Evolutionary conservation across 2,888 invertebrate genomes (phyloP).

Genomic region (Sepioteuthis lessoniana): DNA sequence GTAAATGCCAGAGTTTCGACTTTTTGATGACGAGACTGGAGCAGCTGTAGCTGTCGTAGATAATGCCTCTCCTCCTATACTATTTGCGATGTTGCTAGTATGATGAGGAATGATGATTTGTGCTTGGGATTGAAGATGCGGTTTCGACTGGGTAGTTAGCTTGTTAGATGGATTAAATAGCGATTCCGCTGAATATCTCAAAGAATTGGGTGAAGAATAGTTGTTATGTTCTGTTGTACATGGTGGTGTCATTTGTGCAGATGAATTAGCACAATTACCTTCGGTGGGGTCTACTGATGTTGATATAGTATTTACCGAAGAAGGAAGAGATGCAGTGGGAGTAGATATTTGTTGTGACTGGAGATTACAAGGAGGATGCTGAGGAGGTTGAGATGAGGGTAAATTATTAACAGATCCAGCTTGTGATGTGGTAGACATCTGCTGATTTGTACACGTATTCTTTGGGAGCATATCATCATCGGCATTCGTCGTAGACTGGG

Average conservation of each 20-base stretch:
- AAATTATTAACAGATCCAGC: not conserved
- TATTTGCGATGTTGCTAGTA: slow-evolving; percentile 21
- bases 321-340: slow-evolving; percentile 36
- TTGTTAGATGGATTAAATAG: slow-evolving; percentile 56
- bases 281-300: slow-evolving; percentile 35
- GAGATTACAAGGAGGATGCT: slow-evolving; percentile 1
- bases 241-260: not conserved
- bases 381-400: not conserved
- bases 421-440: not conserved
- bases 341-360: slow-evolving; percentile 24
- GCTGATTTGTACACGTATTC: slow-evolving; percentile 40
- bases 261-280: not conserved
- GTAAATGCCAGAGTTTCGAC: slow-evolving; percentile 57
- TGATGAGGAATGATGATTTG: slow-evolving; percentile 46
- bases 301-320: not conserved
- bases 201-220: slow-evolving; percentile 50
- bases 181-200: slow-evolving; percentile 60
- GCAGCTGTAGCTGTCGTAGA: not conserved
- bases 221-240: slow-evolving; percentile 24
- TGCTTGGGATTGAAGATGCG: slow-evolving; percentile 49
- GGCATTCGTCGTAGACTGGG: not conserved
- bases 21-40: slow-evolving; percentile 50
- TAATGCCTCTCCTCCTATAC: slow-evolving; percentile 13
- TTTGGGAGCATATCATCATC: slow-evolving; percentile 37
- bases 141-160: not conserved